A percentile compares a stretch with the other conserved stretches of the same genome.
Evolutionary conservation across 2,797 vertebrate species (phyloP).

Genomic region (Tenualosa thibaudeaui): DNA sequence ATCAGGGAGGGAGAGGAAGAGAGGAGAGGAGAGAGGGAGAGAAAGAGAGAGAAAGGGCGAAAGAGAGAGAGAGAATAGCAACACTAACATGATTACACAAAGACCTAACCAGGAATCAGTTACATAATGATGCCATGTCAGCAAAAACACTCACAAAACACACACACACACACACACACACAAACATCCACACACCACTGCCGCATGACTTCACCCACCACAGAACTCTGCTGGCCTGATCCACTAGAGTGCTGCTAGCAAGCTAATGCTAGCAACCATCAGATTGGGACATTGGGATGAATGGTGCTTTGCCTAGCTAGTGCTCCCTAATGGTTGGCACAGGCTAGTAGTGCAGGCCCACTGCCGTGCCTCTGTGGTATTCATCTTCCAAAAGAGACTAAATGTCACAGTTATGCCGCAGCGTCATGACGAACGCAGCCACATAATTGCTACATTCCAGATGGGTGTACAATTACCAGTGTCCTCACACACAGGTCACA

Average conservation of each 20-base stretch:
- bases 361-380: neutral
- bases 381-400: conserved; percentile 22
- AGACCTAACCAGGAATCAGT: conserved; percentile 13
- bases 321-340: neutral
- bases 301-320: conserved; percentile 7
- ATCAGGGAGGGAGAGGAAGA: neutral
- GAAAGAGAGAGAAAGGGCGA: conserved; percentile 1
- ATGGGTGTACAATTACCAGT: conserved; percentile 21
- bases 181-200: neutral
- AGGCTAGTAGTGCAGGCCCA: neutral
- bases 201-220: conserved; percentile 25
- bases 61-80: neutral
- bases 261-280: neutral
- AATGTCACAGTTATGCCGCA: conserved; percentile 15
- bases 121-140: conserved; percentile 18
- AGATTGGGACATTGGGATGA: neutral
- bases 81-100: conserved; percentile 18
- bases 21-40: neutral
- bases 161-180: conserved; percentile 13
- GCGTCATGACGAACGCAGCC: conserved; percentile 1
- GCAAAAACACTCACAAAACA: conserved; percentile 3
- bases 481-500: conserved; percentile 5
- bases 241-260: neutral
- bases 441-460: conserved; percentile 26
- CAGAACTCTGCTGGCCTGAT: neutral